A percentile compares a stretch with the other conserved stretches of the same genome.
These are phyloP conservation scores for Malacoctenus gilli DNA, from an alignment of 2,797 vertebrate genomes.

Conservation along the genomic window DNA sequence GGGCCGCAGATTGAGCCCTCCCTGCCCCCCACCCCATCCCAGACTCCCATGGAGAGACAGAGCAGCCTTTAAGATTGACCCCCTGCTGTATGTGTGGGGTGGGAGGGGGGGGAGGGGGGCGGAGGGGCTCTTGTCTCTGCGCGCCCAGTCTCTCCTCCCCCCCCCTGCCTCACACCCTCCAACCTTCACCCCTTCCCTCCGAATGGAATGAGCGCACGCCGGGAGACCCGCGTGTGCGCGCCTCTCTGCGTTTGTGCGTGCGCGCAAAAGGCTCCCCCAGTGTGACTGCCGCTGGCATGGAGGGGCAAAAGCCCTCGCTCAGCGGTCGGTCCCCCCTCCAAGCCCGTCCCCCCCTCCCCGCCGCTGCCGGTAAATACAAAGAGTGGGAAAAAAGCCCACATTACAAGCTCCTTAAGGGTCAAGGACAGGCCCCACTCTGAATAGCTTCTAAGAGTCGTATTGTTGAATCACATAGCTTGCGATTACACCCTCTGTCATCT, in stretches of 20 bases:
- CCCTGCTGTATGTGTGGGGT: slow-evolving; percentile 62
- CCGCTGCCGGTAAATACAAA: slow-evolving; percentile 80
- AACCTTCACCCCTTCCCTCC: slow-evolving; percentile 52
- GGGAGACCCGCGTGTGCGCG: slow-evolving; percentile 61
- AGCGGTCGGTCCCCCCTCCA: slow-evolving; percentile 62
- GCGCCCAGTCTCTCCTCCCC: slow-evolving; percentile 19
- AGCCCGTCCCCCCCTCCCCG: slow-evolving; percentile 43
- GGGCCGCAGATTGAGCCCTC: slow-evolving; percentile 77
- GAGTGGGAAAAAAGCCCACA: slow-evolving; percentile 81
- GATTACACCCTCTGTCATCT: slow-evolving; percentile 88
- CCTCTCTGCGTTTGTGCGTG: slow-evolving; percentile 17
- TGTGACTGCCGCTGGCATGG: slow-evolving; percentile 78
- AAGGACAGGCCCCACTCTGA: slow-evolving; percentile 83
- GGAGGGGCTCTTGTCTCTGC: slow-evolving; percentile 73
- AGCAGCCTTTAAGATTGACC: slow-evolving; percentile 83
- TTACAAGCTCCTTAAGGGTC: slow-evolving; percentile 89
- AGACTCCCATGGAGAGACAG: slow-evolving; percentile 66
- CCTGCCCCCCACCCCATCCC: slow-evolving; percentile 38
- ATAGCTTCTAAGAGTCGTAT: slow-evolving; percentile 82
- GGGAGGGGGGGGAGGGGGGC: slow-evolving; percentile 65
- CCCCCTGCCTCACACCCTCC: neutral
- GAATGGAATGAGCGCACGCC: slow-evolving; percentile 75
- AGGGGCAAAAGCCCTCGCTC: slow-evolving; percentile 76
- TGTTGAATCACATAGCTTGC: slow-evolving; percentile 84
- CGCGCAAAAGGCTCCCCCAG: slow-evolving; percentile 52